Evolutionary conservation across 92 coral and sea anemone genomes (phyloP).

Genomic region (Paramuricea clavata): DNA sequence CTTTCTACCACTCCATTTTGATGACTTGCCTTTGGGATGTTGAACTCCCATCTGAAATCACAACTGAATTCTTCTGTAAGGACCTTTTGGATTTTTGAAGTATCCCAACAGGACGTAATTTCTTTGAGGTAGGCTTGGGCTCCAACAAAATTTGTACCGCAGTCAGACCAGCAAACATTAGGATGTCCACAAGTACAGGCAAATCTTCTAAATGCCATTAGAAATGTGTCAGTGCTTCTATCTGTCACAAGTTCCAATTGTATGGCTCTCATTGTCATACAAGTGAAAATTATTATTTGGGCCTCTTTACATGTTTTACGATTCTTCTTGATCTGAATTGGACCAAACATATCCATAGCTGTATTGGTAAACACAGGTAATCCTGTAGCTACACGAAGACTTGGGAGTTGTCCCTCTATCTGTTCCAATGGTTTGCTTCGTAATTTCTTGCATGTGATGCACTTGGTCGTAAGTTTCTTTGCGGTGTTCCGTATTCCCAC

Average conservation of each 20-base stretch:
- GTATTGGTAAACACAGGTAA: conserved; percentile 28
- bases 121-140: conserved; percentile 64
- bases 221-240: conserved; percentile 66
- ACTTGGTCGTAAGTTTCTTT: conserved; percentile 51
- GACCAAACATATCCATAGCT: conserved; percentile 80
- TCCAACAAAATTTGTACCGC: conserved; percentile 67
- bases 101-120: conserved; percentile 14
- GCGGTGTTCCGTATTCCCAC: conserved; percentile 61
- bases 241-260: conserved; percentile 73
- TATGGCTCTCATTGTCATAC: conserved; percentile 69
- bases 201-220: conserved; percentile 73
- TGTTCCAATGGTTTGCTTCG: conserved; percentile 67
- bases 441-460: conserved; percentile 69
- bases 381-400: conserved; percentile 56
- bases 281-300: conserved; percentile 49
- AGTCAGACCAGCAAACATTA: conserved; percentile 61
- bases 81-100: neutral
- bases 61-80: conserved; percentile 42
- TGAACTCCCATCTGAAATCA: conserved; percentile 39
- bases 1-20: conserved; percentile 40
- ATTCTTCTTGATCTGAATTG: conserved; percentile 71
- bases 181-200: conserved; percentile 64
- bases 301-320: too few relatives aligned
- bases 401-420: conserved; percentile 74
- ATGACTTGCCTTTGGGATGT: conserved; percentile 54